A percentile compares a stretch with the other conserved stretches of the same genome.
Evolutionary conservation across 1,140 invertebrate genomes (phyloP).

Genomic region (Antheraea mylitta): DNA sequence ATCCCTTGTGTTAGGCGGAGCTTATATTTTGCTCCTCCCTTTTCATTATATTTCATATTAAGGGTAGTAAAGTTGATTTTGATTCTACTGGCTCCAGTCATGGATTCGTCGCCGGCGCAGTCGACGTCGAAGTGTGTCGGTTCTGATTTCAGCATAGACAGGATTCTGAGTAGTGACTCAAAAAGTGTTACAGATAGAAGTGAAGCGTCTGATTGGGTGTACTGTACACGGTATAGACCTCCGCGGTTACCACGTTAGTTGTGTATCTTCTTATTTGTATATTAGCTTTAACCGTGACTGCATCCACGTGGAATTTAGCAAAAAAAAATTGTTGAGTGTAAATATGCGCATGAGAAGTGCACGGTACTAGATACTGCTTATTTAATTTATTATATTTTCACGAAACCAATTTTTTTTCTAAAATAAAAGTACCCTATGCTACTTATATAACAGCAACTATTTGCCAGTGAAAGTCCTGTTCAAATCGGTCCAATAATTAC

Average conservation of each 20-base stretch:
- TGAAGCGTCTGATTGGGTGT: conserved; percentile 81
- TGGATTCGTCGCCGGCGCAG: conserved; percentile 53
- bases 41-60: conserved; percentile 12
- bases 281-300: too few species aligned
- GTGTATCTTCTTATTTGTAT: too few species aligned
- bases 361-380: too few species aligned
- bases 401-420: too few species aligned
- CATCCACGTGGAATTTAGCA: too few species aligned
- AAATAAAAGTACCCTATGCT: too few species aligned
- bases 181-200: conserved; percentile 33
- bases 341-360: too few species aligned
- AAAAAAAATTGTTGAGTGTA: too few species aligned
- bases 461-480: too few species aligned
- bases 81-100: conserved; percentile 25
- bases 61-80: background rate
- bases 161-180: conserved; percentile 69
- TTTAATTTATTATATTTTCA: too few species aligned
- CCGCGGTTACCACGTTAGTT: conserved; percentile 85
- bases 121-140: conserved; percentile 48
- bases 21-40: conserved; percentile 26
- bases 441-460: too few species aligned
- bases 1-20: conserved; percentile 41
- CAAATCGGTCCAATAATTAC: too few species aligned
- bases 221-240: conserved; percentile 87
- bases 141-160: conserved; percentile 79